Evolutionary conservation across 2,113 vertebrate species (phyloP).

Genomic region (Lates calcarifer): DNA sequence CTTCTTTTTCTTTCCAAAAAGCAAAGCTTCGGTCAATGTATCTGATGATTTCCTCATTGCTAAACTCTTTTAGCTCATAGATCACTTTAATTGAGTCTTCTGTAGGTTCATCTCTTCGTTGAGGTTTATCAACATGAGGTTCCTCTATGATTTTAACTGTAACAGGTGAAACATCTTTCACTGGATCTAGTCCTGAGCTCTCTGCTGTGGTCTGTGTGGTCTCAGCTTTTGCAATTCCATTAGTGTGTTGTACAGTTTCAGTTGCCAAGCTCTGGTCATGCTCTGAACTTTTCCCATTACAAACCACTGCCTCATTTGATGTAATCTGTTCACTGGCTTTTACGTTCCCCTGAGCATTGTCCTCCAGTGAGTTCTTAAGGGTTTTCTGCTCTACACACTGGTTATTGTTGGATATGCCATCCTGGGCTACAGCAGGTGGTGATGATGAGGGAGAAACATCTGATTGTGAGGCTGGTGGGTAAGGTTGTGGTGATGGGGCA

Average conservation of each 20-base stretch:
- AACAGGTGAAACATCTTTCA: slow-evolving; percentile 45
- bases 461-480: slow-evolving; percentile 14
- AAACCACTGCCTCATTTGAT: slow-evolving; percentile 35
- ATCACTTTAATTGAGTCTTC: slow-evolving; percentile 88
- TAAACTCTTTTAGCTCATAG: slow-evolving; percentile 94
- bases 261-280: slow-evolving; percentile 20
- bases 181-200: slow-evolving; percentile 27
- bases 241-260: slow-evolving; percentile 3
- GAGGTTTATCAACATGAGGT: slow-evolving; percentile 46
- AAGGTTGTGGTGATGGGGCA: slow-evolving; percentile 15
- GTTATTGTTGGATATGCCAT: slow-evolving; percentile 16
- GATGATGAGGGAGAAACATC: slow-evolving; percentile 9
- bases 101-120: slow-evolving; percentile 52
- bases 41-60: slow-evolving; percentile 93
- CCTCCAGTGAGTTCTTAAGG: not conserved
- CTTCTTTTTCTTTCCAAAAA: slow-evolving; percentile 98
- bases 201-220: slow-evolving; percentile 17
- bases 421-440: slow-evolving; percentile 25
- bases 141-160: slow-evolving; percentile 53
- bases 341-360: slow-evolving; percentile 11
- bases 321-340: slow-evolving; percentile 24
- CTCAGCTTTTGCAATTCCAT: slow-evolving; percentile 14
- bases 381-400: slow-evolving; percentile 26
- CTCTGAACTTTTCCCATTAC: slow-evolving; percentile 42
- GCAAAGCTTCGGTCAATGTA: slow-evolving; percentile 98